phyloP scores from a whole-genome alignment of 2,113 vertebrate species.

The Nasalis larvatus region DNA sequence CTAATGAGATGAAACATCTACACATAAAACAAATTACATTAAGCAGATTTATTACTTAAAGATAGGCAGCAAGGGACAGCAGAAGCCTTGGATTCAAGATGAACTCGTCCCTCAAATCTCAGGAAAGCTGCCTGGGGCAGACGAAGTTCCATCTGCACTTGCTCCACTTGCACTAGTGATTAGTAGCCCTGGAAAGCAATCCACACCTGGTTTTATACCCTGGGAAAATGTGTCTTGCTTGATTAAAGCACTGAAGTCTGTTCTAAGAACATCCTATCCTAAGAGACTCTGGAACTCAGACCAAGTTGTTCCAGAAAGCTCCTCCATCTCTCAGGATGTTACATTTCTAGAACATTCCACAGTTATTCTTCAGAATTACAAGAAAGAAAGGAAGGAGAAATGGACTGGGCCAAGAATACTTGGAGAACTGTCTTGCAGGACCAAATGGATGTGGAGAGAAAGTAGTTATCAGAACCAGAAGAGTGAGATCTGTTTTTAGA shows the following conservation, averaged over 20 bases:
- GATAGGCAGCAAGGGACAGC: not conserved
- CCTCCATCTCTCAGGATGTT: not conserved
- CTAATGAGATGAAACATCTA: not conserved
- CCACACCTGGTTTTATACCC: not conserved
- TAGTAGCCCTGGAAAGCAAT: not conserved
- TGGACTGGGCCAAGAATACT: not conserved
- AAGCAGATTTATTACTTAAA: not conserved
- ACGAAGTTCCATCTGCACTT: not conserved
- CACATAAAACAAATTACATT: too few species aligned
- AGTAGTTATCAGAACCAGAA: not conserved
- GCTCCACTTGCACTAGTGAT: not conserved
- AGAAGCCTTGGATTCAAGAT: not conserved
- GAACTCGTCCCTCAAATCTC: rapidly evolving
- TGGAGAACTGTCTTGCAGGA: not conserved
- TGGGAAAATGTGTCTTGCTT: not conserved
- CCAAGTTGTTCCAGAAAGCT: rapidly evolving
- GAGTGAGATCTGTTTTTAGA: not conserved
- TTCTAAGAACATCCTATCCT: not conserved
- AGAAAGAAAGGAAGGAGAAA: not conserved
- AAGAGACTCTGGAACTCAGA: not conserved
- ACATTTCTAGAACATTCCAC: not conserved
- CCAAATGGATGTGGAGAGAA: not conserved
- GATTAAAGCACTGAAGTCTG: not conserved
- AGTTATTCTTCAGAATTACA: not conserved
- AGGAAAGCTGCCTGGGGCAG: not conserved